Evolutionary conservation across 2,113 vertebrate genomes (phyloP).

Genomic region (Rattus norvegicus): DNA sequence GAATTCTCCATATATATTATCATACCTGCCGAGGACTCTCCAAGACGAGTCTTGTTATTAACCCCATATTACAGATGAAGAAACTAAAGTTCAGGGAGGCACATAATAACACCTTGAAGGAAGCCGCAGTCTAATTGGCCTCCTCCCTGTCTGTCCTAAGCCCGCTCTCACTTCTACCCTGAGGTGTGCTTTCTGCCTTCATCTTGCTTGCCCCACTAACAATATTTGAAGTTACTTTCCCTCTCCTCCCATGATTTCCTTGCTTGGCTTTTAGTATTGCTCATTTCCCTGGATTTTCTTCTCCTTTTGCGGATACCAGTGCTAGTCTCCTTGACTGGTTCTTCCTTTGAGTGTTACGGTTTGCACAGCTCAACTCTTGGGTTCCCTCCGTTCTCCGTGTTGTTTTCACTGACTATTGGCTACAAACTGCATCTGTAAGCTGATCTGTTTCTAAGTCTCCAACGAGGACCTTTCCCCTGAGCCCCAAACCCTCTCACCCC

Average conservation of each 20-base stretch:
- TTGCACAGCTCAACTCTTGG: not conserved
- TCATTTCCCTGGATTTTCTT: not conserved
- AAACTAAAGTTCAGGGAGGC: not conserved
- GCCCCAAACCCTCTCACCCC: not conserved
- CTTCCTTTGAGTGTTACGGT: not conserved
- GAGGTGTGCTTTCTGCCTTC: not conserved
- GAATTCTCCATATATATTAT: not conserved
- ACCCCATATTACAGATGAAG: not conserved
- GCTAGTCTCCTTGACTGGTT: not conserved
- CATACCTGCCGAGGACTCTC: not conserved
- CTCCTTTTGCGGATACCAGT: not conserved
- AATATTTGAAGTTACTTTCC: not conserved
- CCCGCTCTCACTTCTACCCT: not conserved
- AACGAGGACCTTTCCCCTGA: not conserved
- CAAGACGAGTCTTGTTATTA: not conserved
- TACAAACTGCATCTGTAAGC: not conserved
- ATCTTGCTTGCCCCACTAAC: too few relatives aligned
- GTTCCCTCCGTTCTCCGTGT: not conserved
- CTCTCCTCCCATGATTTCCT: not conserved
- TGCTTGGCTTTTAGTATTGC: not conserved
- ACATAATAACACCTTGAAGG: not conserved
- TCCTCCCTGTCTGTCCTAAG: not conserved
- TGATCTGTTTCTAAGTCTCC: not conserved
- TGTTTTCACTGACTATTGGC: not conserved
- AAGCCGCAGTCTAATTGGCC: not conserved